Conservation (phyloP, 2,113 vertebrate genomes). For the Sialia sialis region DNA sequence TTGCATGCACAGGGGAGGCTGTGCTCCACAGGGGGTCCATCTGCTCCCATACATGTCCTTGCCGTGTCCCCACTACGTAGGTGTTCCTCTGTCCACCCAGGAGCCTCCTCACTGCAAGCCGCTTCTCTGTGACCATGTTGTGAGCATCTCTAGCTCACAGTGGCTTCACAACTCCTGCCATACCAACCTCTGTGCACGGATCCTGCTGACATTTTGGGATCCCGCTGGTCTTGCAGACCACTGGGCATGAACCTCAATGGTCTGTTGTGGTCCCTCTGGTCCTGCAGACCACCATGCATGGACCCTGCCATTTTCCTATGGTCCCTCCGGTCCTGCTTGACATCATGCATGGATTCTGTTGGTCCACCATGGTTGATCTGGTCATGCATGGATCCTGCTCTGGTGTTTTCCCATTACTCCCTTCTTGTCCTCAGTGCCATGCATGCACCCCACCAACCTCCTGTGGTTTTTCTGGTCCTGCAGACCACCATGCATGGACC, state of each 20-base stretch:
- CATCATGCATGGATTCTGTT: not conserved
- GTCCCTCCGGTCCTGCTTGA: not conserved
- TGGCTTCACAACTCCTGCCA: not conserved
- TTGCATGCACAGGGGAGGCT: not conserved
- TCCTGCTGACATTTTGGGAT: not conserved
- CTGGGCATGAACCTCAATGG: not conserved
- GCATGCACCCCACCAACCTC: not conserved
- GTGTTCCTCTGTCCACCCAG: not conserved
- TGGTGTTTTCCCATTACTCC: not conserved
- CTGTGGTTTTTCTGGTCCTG: not conserved
- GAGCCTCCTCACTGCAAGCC: not conserved
- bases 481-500: not conserved
- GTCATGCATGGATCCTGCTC: not conserved
- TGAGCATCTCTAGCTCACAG: not conserved
- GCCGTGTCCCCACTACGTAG: fast-evolving
- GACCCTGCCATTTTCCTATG: not conserved
- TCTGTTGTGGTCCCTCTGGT: not conserved
- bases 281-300: not conserved
- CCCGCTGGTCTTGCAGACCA: not conserved
- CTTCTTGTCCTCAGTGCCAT: not conserved
- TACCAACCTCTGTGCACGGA: not conserved
- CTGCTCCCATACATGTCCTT: not conserved
- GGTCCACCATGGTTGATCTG: not conserved
- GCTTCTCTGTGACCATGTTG: not conserved
- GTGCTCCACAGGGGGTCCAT: not conserved